phyloP scores from a whole-genome alignment of 2,888 invertebrate species.

The Eilema griseolum region DNA sequence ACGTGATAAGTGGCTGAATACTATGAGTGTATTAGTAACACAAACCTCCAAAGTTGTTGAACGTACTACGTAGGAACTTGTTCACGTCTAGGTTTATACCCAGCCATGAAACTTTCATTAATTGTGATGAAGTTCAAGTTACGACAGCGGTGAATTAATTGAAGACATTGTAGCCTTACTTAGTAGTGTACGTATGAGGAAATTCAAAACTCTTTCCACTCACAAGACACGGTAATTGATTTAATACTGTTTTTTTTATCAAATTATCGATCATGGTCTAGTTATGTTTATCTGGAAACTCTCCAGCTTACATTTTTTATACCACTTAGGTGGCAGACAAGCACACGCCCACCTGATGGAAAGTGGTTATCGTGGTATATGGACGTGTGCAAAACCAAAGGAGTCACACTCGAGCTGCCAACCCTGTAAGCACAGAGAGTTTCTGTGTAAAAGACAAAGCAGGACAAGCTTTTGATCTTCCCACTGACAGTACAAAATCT shows the following conservation, averaged over 20 bases:
- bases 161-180: slow-evolving; percentile 7
- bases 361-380: no score
- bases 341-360: no score
- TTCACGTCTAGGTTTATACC: neutral
- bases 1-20: neutral
- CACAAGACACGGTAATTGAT: neutral
- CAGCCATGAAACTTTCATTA: slow-evolving; percentile 9
- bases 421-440: no score
- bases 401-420: no score
- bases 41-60: neutral
- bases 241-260: no score
- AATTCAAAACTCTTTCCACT: neutral
- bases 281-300: neutral
- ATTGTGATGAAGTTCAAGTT: slow-evolving; percentile 3
- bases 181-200: neutral
- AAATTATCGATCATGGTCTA: neutral
- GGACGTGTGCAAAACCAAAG: no score
- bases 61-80: neutral
- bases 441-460: no score
- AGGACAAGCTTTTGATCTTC: no score
- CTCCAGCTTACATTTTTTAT: no score
- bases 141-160: slow-evolving; percentile 8
- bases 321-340: no score
- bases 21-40: neutral
- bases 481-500: no score